A percentile compares a stretch with the other conserved stretches of the same genome.
phyloP scores from a whole-genome alignment of 2,888 invertebrate species.

The Camponotus fellah region DNA sequence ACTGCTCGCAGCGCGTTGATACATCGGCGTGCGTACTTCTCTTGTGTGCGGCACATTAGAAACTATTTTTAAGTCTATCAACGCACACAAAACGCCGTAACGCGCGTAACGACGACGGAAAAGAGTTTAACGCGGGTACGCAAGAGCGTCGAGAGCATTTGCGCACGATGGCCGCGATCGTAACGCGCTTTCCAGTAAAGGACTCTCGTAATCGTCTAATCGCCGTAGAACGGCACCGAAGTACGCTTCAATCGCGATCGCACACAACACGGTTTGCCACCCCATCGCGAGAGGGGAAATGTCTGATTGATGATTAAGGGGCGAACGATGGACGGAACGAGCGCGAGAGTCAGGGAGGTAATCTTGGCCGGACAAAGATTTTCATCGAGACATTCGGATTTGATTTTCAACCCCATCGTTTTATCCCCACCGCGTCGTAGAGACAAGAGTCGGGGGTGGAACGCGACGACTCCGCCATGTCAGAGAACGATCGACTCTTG shows the following conservation, averaged over 20 bases:
- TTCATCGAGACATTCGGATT: constrained; percentile 72
- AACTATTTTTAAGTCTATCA: constrained; percentile 52
- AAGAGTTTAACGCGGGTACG: constrained; percentile 40
- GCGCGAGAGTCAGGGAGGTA: constrained; percentile 19
- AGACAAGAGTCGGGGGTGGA: neutral
- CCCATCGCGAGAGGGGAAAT: constrained; percentile 43
- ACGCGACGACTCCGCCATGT: constrained; percentile 33
- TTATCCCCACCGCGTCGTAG: neutral
- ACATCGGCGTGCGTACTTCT: constrained; percentile 37
- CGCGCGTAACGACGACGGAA: constrained; percentile 4
- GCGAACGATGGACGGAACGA: constrained; percentile 55
- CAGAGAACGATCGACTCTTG: constrained; percentile 72
- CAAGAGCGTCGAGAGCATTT: constrained; percentile 30
- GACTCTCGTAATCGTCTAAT: constrained; percentile 71
- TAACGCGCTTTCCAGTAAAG: constrained; percentile 65
- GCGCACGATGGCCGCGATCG: constrained; percentile 50
- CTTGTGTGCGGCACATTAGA: constrained; percentile 32
- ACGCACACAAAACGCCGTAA: constrained; percentile 10
- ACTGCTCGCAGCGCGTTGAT: constrained; percentile 37
- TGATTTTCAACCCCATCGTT: constrained; percentile 81
- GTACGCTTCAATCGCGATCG: constrained; percentile 60
- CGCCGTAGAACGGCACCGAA: constrained; percentile 58
- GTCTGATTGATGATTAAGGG: constrained; percentile 60
- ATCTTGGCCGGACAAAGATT: constrained; percentile 61
- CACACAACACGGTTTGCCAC: constrained; percentile 40